phyloP scores from a whole-genome alignment of 2,888 invertebrate species.

The Beris morrisii region DNA sequence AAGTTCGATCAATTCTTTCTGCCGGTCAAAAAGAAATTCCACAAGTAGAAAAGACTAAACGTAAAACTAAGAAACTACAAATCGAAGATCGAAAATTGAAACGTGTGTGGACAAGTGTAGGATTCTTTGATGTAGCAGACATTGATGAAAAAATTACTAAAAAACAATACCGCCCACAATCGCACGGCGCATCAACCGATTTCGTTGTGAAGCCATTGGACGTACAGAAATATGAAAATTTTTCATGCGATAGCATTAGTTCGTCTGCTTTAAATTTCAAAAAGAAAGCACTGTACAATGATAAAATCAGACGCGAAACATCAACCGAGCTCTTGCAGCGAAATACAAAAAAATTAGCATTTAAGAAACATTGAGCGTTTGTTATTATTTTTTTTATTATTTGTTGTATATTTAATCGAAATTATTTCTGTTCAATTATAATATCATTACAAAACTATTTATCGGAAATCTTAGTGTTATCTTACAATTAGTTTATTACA shows the following conservation, averaged over 20 bases:
- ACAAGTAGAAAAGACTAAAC: no score
- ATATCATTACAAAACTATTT: no score
- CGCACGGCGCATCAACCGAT: slow-evolving; percentile 9
- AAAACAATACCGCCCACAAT: background rate
- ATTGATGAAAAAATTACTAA: background rate
- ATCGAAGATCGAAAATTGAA: background rate
- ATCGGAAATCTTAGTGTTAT: no score
- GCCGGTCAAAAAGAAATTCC: slow-evolving; percentile 20
- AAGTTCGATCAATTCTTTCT: slow-evolving; percentile 6
- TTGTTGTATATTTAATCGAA: background rate
- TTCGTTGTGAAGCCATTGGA: slow-evolving; percentile 13
- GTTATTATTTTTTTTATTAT: background rate
- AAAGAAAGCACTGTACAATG: slow-evolving; percentile 9
- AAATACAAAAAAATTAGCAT: background rate
- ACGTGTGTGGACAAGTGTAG: slow-evolving; percentile 16
- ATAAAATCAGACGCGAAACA: slow-evolving; percentile 3
- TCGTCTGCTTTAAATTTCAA: slow-evolving; percentile 15
- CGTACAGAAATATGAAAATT: background rate
- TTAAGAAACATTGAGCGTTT: no score
- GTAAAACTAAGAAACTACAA: no score
- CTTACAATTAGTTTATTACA: no score
- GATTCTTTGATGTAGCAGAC: slow-evolving; percentile 15
- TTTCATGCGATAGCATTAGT: background rate
- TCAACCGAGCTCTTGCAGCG: slow-evolving; percentile 2
- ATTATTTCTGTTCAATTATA: slow-evolving; percentile 20